phyloP scores from a whole-genome alignment of 2,888 invertebrate genomes.

The Amiota communis region DNA sequence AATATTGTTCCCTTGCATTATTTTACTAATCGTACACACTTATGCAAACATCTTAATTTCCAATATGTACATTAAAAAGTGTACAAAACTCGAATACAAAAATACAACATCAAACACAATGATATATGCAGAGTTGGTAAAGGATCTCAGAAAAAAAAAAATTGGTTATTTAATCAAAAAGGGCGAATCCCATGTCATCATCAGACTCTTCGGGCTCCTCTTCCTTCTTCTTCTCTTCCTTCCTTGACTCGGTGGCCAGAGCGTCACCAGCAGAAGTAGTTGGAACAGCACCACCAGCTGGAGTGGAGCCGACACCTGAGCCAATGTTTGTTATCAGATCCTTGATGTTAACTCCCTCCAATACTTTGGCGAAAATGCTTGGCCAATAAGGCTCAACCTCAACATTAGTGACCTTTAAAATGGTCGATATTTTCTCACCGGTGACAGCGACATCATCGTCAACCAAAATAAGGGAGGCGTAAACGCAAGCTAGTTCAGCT shows the following conservation, averaged over 20 bases:
- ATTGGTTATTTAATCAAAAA: constrained; percentile 69
- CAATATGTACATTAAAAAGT: constrained; percentile 73
- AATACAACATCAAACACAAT: constrained; percentile 42
- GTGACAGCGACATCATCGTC: constrained; percentile 98
- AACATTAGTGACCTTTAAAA: constrained; percentile 96
- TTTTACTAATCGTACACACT: constrained; percentile 46
- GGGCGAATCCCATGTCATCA: constrained; percentile 92
- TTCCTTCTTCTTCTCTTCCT: constrained; percentile 79
- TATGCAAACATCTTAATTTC: constrained; percentile 61
- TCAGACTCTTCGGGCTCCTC: constrained; percentile 84
- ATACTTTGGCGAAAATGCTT: constrained; percentile 95
- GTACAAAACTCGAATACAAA: constrained; percentile 61
- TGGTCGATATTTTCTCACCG: constrained; percentile 96
- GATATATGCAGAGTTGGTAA: constrained; percentile 42
- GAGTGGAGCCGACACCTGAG: constrained; percentile 90
- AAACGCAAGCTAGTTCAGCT: constrained; percentile 98
- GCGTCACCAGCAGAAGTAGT: constrained; percentile 76
- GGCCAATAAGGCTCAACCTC: constrained; percentile 99
- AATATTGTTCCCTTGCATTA: no score
- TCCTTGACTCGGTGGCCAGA: constrained; percentile 72
- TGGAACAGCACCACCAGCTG: constrained; percentile 81
- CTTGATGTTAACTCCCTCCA: constrained; percentile 95
- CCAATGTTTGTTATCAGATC: constrained; percentile 95
- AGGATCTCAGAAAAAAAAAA: constrained; percentile 31
- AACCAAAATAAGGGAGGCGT: constrained; percentile 94